These are phyloP conservation scores for human DNA, from an alignment of 2,113 vertebrate genomes.

Conservation along the genomic window DNA sequence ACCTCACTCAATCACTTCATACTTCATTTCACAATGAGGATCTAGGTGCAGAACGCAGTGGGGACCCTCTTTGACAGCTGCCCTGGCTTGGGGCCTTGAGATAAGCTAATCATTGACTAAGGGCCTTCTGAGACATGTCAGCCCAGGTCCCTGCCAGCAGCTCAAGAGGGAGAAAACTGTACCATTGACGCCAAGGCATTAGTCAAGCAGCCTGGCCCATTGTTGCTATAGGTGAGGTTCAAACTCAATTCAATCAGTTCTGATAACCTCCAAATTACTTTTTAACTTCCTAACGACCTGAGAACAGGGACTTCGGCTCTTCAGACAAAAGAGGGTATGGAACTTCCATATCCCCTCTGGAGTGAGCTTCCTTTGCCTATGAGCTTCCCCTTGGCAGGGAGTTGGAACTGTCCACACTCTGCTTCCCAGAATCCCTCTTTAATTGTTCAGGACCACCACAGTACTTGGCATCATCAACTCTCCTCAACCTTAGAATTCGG, in stretches of 20 bases:
- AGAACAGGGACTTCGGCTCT: background rate
- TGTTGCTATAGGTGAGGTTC: background rate
- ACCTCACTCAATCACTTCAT: background rate
- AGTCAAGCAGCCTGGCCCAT: background rate
- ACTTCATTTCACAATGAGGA: background rate
- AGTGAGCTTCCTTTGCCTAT: background rate
- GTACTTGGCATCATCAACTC: background rate
- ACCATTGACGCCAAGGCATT: accelerated
- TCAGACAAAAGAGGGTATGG: background rate
- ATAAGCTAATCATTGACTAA: background rate
- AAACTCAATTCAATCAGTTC: background rate
- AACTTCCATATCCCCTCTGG: background rate
- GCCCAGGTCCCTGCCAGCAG: background rate
- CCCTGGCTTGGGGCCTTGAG: background rate
- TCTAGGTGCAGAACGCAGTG: background rate
- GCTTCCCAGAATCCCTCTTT: background rate
- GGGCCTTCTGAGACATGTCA: background rate
- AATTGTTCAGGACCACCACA: background rate
- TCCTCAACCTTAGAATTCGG: background rate
- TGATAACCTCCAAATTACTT: background rate
- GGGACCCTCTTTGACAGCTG: background rate
- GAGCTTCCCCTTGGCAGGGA: background rate
- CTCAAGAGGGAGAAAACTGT: background rate
- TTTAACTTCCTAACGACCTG: background rate
- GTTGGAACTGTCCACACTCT: background rate